Evolutionary conservation across 2,797 vertebrate genomes (phyloP).

Genomic region (Notoglanidium macrostoma): DNA sequence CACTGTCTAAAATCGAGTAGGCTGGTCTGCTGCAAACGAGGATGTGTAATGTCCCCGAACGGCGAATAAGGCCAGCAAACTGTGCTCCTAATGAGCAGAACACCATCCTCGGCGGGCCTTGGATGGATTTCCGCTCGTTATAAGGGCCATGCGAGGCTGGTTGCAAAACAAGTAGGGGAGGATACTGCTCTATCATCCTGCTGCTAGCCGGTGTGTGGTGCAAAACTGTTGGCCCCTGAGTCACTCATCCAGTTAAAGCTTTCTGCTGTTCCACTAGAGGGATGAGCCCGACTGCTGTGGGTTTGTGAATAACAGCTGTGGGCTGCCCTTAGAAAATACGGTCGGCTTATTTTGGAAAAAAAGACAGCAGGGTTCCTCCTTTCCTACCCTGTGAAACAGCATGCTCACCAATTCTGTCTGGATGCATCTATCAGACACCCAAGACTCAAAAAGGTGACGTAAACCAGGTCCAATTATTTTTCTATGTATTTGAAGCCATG

Average conservation of each 20-base stretch:
- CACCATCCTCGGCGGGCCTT: slow-evolving; percentile 8
- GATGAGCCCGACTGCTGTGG: slow-evolving; percentile 25
- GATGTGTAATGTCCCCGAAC: slow-evolving; percentile 40
- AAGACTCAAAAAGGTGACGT: background rate
- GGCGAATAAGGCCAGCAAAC: slow-evolving; percentile 37
- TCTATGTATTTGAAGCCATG: background rate
- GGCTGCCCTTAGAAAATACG: slow-evolving; percentile 16
- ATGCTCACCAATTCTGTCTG: slow-evolving; percentile 3
- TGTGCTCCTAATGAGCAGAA: slow-evolving; percentile 46
- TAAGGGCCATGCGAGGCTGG: slow-evolving; percentile 31
- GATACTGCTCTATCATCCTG: slow-evolving; percentile 12
- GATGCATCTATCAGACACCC: background rate
- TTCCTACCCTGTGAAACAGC: background rate
- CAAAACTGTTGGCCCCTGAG: slow-evolving; percentile 35
- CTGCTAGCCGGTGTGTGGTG: slow-evolving; percentile 21
- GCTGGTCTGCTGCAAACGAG: slow-evolving; percentile 32
- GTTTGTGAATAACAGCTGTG: slow-evolving; percentile 39
- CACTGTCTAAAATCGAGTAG: slow-evolving; percentile 34
- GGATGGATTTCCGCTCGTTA: slow-evolving; percentile 44
- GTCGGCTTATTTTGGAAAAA: slow-evolving; percentile 16
- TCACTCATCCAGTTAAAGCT: slow-evolving; percentile 25
- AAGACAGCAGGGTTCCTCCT: slow-evolving; percentile 5
- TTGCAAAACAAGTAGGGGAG: background rate
- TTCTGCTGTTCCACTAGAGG: slow-evolving; percentile 25
- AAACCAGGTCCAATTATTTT: background rate